Conservation (phyloP, 1,140 invertebrate genomes). For the Mamestra configurata region DNA sequence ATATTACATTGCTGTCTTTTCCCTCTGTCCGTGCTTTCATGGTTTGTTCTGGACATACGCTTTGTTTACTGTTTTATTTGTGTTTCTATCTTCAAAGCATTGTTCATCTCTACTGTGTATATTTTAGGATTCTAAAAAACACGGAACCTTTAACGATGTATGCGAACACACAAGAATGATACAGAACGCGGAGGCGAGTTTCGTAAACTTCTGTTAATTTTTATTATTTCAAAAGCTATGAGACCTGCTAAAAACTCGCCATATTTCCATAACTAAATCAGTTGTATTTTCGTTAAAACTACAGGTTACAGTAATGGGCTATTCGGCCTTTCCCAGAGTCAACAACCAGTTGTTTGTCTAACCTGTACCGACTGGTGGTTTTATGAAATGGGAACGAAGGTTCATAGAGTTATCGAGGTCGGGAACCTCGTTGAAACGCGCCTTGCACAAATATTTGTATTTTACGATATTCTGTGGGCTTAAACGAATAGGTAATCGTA, state of each 20-base stretch:
- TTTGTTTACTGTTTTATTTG: constrained; percentile 26
- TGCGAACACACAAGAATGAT: neutral
- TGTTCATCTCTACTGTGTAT: too few species aligned
- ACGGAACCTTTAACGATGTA: neutral
- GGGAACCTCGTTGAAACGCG: constrained; percentile 24
- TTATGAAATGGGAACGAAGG: constrained; percentile 28
- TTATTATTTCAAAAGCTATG: neutral
- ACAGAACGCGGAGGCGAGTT: neutral
- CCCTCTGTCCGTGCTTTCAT: constrained; percentile 17
- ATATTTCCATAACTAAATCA: neutral
- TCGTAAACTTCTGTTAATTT: too few species aligned
- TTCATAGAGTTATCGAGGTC: constrained; percentile 37
- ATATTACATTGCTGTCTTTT: constrained; percentile 22
- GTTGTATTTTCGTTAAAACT: neutral
- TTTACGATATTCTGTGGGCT: constrained; percentile 23
- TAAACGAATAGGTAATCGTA: constrained; percentile 12
- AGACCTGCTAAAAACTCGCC: neutral
- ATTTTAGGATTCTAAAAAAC: neutral
- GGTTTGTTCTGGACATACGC: constrained; percentile 9
- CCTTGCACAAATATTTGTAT: constrained; percentile 49
- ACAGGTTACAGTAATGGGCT: neutral
- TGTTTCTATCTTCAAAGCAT: neutral
- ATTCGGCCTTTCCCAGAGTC: constrained; percentile 6
- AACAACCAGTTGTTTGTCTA: constrained; percentile 23
- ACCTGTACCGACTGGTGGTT: constrained; percentile 5